Percentiles rank a stretch among this genome's conserved stretches.
phyloP scores from a whole-genome alignment of 2,113 vertebrate species.

The Eubucco bourcierii region DNA sequence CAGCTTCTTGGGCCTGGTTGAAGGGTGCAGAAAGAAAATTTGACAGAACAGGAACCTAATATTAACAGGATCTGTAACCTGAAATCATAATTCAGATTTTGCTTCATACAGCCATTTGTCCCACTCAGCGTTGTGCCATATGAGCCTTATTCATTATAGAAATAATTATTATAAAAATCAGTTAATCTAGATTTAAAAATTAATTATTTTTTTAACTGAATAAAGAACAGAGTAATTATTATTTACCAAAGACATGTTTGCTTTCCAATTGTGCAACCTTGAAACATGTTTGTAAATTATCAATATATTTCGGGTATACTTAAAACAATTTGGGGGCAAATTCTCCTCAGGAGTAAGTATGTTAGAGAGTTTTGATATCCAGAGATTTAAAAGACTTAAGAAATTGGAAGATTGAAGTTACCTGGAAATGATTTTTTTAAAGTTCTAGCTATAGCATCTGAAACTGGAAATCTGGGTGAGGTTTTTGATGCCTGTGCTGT shows the following conservation, averaged over 20 bases:
- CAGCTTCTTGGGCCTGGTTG: constrained; percentile 15
- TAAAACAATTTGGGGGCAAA: not conserved
- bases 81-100: not conserved
- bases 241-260: constrained; percentile 62
- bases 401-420: not conserved
- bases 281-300: constrained; percentile 14
- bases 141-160: constrained; percentile 42
- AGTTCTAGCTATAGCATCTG: not conserved
- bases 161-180: not conserved
- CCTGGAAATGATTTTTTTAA: not conserved
- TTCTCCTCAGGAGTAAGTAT: constrained; percentile 25
- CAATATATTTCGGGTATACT: constrained; percentile 14
- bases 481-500: constrained; percentile 37
- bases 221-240: constrained; percentile 26
- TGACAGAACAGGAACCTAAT: not conserved
- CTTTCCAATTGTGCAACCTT: not conserved
- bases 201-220: not conserved
- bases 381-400: not conserved
- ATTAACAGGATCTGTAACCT: not conserved
- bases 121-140: not conserved
- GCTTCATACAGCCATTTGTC: not conserved
- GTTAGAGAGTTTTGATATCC: constrained; percentile 24
- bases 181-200: constrained; percentile 33
- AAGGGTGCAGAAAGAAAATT: not conserved
- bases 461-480: not conserved